Percentiles rank a stretch among this genome's conserved stretches.
phyloP scores from a whole-genome alignment of 2,797 vertebrate species.

The Pseudomugil gertrudae region DNA sequence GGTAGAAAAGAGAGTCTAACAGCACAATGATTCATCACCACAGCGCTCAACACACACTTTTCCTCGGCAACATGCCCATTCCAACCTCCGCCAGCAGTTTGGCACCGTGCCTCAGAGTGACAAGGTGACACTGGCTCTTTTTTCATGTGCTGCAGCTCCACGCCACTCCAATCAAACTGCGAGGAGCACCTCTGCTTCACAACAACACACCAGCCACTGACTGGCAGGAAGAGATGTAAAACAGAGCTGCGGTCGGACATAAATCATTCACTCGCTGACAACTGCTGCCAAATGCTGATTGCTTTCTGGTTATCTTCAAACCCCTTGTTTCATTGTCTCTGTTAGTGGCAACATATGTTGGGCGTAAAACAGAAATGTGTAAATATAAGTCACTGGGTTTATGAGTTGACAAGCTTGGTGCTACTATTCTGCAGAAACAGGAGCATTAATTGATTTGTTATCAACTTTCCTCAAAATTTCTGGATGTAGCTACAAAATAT shows the following conservation, averaged over 20 bases:
- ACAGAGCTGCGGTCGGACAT: conserved; percentile 62
- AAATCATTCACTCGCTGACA: conserved; percentile 75
- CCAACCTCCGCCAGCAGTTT: conserved; percentile 72
- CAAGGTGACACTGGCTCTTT: conserved; percentile 85
- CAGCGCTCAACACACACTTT: conserved; percentile 57
- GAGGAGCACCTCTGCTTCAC: conserved; percentile 69
- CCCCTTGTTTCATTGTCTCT: conserved; percentile 65
- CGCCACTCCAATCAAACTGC: conserved; percentile 69
- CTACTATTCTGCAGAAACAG: conserved; percentile 9
- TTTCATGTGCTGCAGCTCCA: conserved; percentile 68
- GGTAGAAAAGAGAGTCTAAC: conserved; percentile 28
- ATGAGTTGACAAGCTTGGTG: conserved; percentile 19
- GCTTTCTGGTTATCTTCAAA: conserved; percentile 75
- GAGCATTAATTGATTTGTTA: conserved; percentile 26
- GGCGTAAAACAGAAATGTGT: conserved; percentile 24
- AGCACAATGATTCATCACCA: conserved; percentile 79
- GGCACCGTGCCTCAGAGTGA: conserved; percentile 81
- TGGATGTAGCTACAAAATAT: too few species aligned
- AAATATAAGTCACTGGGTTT: conserved; percentile 41
- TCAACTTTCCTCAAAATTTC: too few species aligned
- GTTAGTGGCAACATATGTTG: conserved; percentile 61
- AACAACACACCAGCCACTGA: conserved; percentile 57
- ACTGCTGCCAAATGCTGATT: conserved; percentile 68
- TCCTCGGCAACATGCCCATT: conserved; percentile 62
- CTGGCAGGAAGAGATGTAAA: conserved; percentile 64